A percentile compares a stretch with the other conserved stretches of the same genome.
phyloP scores from a whole-genome alignment of 2,113 vertebrate genomes.

The Picathartes gymnocephalus region DNA sequence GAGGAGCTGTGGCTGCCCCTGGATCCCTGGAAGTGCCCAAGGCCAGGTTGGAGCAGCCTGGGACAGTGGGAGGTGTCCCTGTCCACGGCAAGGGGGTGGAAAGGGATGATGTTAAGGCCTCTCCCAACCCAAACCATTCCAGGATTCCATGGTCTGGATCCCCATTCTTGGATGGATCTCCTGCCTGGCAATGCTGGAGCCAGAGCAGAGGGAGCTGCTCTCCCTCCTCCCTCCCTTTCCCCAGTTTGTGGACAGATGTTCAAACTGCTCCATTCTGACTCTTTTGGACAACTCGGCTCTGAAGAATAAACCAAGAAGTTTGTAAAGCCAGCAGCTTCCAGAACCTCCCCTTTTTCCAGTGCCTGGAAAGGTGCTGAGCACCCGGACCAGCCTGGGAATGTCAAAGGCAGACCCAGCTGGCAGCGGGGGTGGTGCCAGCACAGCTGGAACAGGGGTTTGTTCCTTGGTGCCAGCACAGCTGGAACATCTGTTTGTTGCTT shows the following conservation, averaged over 20 bases:
- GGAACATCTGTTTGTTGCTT: background rate
- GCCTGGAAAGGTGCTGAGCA: background rate
- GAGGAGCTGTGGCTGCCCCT: background rate
- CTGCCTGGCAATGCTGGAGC: fast-evolving
- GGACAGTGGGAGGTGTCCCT: fast-evolving
- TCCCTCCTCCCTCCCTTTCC: background rate
- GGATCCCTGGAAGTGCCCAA: background rate
- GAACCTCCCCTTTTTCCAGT: fast-evolving
- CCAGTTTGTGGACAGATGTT: background rate
- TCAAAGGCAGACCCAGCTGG: background rate
- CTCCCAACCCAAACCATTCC: background rate
- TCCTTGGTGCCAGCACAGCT: background rate
- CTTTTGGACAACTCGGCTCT: background rate
- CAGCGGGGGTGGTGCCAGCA: background rate
- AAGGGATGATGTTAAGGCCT: background rate
- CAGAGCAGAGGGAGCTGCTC: background rate
- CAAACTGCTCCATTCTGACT: background rate
- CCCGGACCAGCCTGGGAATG: background rate
- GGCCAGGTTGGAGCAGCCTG: fast-evolving
- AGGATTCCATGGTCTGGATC: background rate
- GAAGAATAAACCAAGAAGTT: background rate
- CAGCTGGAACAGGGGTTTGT: background rate
- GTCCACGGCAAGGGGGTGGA: background rate
- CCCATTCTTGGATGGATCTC: fast-evolving
- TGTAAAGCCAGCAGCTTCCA: background rate